phyloP scores from a whole-genome alignment of 1,140 invertebrate species.

The Pemphigus obesinymphae region DNA sequence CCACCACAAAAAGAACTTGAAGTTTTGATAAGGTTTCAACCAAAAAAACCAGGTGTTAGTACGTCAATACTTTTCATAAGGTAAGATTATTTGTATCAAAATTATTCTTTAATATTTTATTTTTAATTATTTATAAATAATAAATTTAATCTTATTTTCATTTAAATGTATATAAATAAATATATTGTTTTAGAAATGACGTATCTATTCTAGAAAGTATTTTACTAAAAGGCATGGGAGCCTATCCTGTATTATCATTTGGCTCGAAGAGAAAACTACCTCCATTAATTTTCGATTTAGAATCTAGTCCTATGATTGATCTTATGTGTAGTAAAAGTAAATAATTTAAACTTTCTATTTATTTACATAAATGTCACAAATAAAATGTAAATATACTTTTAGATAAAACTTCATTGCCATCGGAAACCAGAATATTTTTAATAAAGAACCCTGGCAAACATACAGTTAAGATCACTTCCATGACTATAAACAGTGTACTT shows the following conservation, averaged over 20 bases:
- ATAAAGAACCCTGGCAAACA: slow-evolving; percentile 35
- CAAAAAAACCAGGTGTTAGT: slow-evolving; percentile 34
- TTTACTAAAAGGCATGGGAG: slow-evolving; percentile 31
- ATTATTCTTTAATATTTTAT: not conserved
- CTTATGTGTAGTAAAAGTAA: slow-evolving; percentile 33
- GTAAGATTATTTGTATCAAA: not conserved
- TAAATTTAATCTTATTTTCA: not conserved
- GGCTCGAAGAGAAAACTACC: slow-evolving; percentile 21
- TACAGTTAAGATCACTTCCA: slow-evolving; percentile 22
- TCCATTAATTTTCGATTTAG: slow-evolving; percentile 28
- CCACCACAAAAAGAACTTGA: slow-evolving; percentile 22
- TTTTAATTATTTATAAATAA: not conserved
- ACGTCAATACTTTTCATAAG: slow-evolving; percentile 28
- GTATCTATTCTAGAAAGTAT: slow-evolving; percentile 37
- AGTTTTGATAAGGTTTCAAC: slow-evolving; percentile 29
- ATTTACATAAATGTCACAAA: not conserved
- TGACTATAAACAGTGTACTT: slow-evolving; percentile 29
- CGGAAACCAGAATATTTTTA: slow-evolving; percentile 36
- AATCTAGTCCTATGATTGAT: slow-evolving; percentile 37
- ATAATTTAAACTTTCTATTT: not conserved
- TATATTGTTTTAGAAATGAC: slow-evolving; percentile 28
- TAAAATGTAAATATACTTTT: not conserved
- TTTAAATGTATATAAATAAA: too few relatives aligned
- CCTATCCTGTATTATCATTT: slow-evolving; percentile 39
- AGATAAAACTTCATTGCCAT: slow-evolving; percentile 35